phyloP scores from a whole-genome alignment of 2,797 vertebrate genomes.

The Amazona finschi region DNA sequence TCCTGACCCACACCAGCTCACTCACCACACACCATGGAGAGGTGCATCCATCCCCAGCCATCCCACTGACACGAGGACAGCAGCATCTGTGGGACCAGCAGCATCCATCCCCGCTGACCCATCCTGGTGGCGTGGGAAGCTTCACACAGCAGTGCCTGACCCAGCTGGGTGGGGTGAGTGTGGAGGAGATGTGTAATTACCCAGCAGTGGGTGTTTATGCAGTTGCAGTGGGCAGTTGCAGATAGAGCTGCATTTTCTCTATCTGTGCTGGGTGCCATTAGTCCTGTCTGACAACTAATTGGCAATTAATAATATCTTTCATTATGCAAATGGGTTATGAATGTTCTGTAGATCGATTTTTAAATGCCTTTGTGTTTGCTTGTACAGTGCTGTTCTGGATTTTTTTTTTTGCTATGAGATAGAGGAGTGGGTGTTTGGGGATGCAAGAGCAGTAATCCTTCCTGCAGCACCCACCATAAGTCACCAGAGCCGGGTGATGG shows the following conservation, averaged over 20 bases:
- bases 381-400: fast-evolving
- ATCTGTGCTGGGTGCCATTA: not conserved
- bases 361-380: fast-evolving
- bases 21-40: fast-evolving
- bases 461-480: not conserved
- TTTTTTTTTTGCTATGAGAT: fast-evolving
- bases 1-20: not conserved
- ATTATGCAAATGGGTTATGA: fast-evolving
- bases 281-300: not conserved
- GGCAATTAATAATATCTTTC: not conserved
- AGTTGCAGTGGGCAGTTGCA: not conserved
- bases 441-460: not conserved
- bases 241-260: not conserved
- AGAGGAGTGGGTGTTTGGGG: not conserved
- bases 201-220: not conserved
- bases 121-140: not conserved
- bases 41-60: not conserved
- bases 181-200: conserved; percentile 29
- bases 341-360: not conserved
- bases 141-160: not conserved
- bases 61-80: not conserved
- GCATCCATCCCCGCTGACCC: not conserved
- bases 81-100: not conserved
- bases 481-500: fast-evolving
- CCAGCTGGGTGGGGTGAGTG: not conserved